These are phyloP conservation scores for Chlamydotis undulata DNA, from an alignment of 2,113 vertebrate species.

Conservation along the genomic window DNA sequence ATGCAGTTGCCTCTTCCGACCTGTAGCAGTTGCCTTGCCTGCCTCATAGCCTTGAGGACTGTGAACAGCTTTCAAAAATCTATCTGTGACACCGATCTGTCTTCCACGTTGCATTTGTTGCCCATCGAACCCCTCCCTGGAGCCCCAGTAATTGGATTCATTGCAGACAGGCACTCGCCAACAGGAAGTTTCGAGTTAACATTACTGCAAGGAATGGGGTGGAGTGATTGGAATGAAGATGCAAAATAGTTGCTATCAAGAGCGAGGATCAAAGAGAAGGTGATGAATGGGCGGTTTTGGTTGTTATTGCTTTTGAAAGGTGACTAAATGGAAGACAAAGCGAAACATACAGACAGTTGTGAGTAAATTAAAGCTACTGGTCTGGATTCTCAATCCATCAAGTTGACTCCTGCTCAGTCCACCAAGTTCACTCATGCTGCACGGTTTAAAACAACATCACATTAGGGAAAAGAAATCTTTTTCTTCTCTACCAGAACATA, in stretches of 20 bases:
- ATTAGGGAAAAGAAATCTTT: not conserved
- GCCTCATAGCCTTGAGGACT: not conserved
- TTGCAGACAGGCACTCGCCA: not conserved
- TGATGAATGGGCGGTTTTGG: constrained; percentile 15
- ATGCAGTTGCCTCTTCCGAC: not conserved
- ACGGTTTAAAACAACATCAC: not conserved
- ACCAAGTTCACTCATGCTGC: not conserved
- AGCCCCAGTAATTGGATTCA: not conserved
- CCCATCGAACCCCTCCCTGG: not conserved
- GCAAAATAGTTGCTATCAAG: constrained; percentile 16
- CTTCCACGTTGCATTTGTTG: not conserved
- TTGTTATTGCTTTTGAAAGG: constrained; percentile 24
- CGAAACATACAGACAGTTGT: not conserved
- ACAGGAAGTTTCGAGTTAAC: constrained; percentile 43
- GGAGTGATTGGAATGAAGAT: constrained; percentile 14
- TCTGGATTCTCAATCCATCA: not conserved
- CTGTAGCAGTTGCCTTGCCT: not conserved
- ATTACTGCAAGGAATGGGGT: constrained; percentile 47
- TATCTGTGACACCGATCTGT: not conserved
- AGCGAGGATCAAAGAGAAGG: constrained; percentile 25
- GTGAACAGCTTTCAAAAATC: not conserved
- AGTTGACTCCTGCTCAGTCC: not conserved
- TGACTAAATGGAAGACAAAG: constrained; percentile 19
- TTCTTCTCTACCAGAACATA: not conserved
- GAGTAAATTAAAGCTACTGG: not conserved